A percentile compares a stretch with the other conserved stretches of the same genome.
Evolutionary conservation across 2,888 invertebrate genomes (phyloP).

Genomic region (Aproaerema taeniolella): DNA sequence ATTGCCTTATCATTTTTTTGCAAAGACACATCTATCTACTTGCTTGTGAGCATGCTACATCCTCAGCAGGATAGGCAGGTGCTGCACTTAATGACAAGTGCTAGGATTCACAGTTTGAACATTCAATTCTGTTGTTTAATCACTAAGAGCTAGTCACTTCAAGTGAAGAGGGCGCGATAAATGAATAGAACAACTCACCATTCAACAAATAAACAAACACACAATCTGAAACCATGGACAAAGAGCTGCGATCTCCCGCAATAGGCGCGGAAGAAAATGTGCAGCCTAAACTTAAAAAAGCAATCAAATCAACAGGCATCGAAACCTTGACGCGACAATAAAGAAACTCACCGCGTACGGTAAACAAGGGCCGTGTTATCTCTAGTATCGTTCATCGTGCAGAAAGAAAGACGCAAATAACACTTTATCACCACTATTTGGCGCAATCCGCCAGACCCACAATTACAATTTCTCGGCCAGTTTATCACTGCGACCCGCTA

Average conservation of each 20-base stretch:
- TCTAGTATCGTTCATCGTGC: slow-evolving; percentile 51
- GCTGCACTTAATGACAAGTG: too few relatives aligned
- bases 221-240: slow-evolving; percentile 64
- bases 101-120: too few relatives aligned
- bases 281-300: slow-evolving; percentile 13
- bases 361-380: slow-evolving; percentile 64
- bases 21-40: too few relatives aligned
- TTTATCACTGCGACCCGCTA: slow-evolving; percentile 44
- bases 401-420: slow-evolving; percentile 61
- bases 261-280: slow-evolving; percentile 12
- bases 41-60: too few relatives aligned
- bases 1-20: too few relatives aligned
- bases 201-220: slow-evolving; percentile 54
- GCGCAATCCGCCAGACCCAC: slow-evolving; percentile 42
- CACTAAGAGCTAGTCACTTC: too few relatives aligned
- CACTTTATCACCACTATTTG: slow-evolving; percentile 49
- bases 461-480: slow-evolving; percentile 38
- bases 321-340: slow-evolving; percentile 35
- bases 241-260: slow-evolving; percentile 18
- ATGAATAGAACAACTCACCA: slow-evolving; percentile 41
- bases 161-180: too few relatives aligned
- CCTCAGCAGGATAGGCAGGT: too few relatives aligned
- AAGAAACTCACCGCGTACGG: slow-evolving; percentile 39
- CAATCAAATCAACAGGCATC: slow-evolving; percentile 22
- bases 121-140: too few relatives aligned